Base-by-base conservation (phyloP, 2,113 vertebrate genomes). In the Dendropsophus ebraccatus region DNA sequence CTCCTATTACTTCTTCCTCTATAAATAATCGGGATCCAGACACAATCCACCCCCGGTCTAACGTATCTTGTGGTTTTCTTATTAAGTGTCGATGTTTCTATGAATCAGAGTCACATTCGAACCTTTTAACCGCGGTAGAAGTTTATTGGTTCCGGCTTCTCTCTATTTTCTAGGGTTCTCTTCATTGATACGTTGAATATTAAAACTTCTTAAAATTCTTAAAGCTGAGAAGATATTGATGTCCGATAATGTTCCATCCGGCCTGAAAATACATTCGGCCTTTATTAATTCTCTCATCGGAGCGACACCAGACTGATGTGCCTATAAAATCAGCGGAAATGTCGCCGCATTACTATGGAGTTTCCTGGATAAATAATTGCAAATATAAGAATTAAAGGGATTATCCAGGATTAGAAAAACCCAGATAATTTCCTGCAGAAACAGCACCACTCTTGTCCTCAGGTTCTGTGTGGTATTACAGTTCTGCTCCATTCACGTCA, bases 1-100 rank as follows among this genome's bases (percentile, higher is more conserved):
- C 87, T 90, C 89, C 56, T 4, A 21, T 73, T 56, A 41, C 76
- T 79, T 28, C 69, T 72, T 81, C 83, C 90, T 92, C 89, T 47
- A 85, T 87, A 92, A 90, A 87, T 89, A 85, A 69, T 82, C 92
- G 93, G 91, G 93, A 93, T 92, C 91, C 91, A 94, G 94, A 91
- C 91, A 62, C 28, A 72, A 87, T 89, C 92, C 92, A 92, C 92
- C 91, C 92, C 91, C 92, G 92, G 91, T 88, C 91, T 91, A 88
- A 91, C 90, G 87, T 91, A 90, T 87, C 87, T 81, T 90, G 92
- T 87, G 90, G 93, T 92, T 94, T 93, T 82, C 91, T 90, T 91
- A 92, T 89, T 52, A 89, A 82, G 37, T 35, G 32, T 69, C 30
- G 10, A 11, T 69, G 35, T 58, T 62, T 45, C 37, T 60, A 25